Percentiles rank a stretch among this genome's conserved stretches.
Conservation (phyloP, 2,113 vertebrate genomes). For the Cynopterus brachyotis region DNA sequence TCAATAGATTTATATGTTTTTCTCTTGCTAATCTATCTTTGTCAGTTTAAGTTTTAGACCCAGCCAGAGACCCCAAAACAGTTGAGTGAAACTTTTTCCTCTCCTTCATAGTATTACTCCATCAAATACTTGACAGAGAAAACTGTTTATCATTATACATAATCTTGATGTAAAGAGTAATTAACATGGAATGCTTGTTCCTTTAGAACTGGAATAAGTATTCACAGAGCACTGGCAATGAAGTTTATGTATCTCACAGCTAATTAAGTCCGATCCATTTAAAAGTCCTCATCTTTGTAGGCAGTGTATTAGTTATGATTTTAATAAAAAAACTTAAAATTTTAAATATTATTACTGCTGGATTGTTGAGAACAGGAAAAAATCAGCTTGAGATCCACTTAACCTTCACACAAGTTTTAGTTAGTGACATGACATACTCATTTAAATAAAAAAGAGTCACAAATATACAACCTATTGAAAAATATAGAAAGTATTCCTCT, state of each 20-base stretch:
- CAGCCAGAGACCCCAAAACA: background rate
- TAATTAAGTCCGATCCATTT: constrained; percentile 25
- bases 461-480: constrained; percentile 29
- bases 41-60: background rate
- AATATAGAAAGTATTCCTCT: background rate
- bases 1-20: background rate
- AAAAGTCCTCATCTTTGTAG: constrained; percentile 52
- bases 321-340: constrained; percentile 57
- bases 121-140: background rate
- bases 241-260: background rate
- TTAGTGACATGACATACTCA: constrained; percentile 56
- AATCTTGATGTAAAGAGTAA: background rate
- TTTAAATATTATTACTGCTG: constrained; percentile 53
- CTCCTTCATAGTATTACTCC: background rate
- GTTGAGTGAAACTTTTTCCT: background rate
- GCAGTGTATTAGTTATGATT: constrained; percentile 18
- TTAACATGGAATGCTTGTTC: constrained; percentile 2
- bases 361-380: constrained; percentile 59
- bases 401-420: constrained; percentile 69
- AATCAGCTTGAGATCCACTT: constrained; percentile 74
- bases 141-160: background rate
- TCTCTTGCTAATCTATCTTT: background rate
- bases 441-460: constrained; percentile 63
- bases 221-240: background rate
- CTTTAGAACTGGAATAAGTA: background rate